phyloP scores from a whole-genome alignment of 2,113 vertebrate species.

The Pteropus alecto region DNA sequence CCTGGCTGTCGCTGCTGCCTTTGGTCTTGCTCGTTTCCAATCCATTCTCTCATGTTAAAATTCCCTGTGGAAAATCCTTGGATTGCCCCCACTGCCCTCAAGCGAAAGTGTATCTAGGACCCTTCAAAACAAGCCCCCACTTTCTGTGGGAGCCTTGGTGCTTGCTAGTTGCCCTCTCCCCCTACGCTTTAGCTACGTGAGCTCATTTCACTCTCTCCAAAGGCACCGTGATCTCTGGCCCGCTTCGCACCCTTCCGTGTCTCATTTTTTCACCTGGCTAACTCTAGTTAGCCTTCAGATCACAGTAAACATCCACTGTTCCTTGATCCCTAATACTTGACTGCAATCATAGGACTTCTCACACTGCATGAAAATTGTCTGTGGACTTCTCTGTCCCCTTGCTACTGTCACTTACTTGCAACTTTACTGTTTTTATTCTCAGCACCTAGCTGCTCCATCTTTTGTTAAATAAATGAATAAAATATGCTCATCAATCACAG shows the following conservation, averaged over 20 bases:
- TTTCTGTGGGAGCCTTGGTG: background rate
- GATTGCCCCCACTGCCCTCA: too few relatives aligned
- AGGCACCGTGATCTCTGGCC: background rate
- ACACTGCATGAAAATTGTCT: background rate
- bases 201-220: background rate
- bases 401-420: background rate
- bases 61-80: background rate
- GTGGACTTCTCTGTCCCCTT: background rate
- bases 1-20: background rate
- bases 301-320: background rate
- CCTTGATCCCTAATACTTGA: background rate
- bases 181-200: accelerated
- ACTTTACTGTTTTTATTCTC: background rate
- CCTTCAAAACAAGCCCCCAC: background rate
- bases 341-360: background rate
- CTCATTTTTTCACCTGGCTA: background rate
- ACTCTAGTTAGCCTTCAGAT: background rate
- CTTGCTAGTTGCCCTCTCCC: background rate
- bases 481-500: background rate
- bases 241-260: background rate
- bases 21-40: background rate
- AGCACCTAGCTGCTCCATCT: background rate
- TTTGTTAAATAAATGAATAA: background rate
- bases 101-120: background rate
- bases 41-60: background rate